phyloP scores from a whole-genome alignment of 1,140 invertebrate genomes.

The Pogonognathellus flavescens region DNA sequence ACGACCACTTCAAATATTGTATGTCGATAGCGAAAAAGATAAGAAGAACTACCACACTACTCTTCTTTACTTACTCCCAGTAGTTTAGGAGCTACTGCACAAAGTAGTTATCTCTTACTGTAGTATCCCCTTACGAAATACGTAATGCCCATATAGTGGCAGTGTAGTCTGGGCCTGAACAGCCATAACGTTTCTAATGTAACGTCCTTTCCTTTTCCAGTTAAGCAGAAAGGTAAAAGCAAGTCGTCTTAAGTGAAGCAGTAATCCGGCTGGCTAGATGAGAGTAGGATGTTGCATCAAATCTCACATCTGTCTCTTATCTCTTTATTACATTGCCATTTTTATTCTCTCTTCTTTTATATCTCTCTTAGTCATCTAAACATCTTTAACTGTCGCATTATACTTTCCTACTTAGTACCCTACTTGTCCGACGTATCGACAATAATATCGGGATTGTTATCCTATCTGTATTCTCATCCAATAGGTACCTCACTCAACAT shows the following conservation, averaged over 20 bases:
- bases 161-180: not conserved
- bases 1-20: slow-evolving; percentile 18
- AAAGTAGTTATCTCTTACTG: not conserved
- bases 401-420: slow-evolving; percentile 19
- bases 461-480: not conserved
- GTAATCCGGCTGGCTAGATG: slow-evolving; percentile 9
- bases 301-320: slow-evolving; percentile 23
- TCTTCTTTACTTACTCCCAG: not conserved
- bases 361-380: slow-evolving; percentile 31
- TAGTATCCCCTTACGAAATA: not conserved
- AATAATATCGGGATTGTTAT: not conserved
- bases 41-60: slow-evolving; percentile 3
- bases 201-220: slow-evolving; percentile 6
- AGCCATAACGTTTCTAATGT: not conserved
- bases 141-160: too few species aligned
- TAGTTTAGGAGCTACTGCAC: not conserved
- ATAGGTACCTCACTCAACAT: not conserved
- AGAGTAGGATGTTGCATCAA: not conserved
- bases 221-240: slow-evolving; percentile 1
- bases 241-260: slow-evolving; percentile 42
- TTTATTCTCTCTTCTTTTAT: slow-evolving; percentile 1
- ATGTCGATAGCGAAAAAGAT: not conserved
- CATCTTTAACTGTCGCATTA: slow-evolving; percentile 44
- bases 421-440: not conserved
- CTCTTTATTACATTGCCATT: not conserved